Base-by-base conservation (phyloP, 2,113 vertebrate species). In the Plestiodon gilberti region DNA sequence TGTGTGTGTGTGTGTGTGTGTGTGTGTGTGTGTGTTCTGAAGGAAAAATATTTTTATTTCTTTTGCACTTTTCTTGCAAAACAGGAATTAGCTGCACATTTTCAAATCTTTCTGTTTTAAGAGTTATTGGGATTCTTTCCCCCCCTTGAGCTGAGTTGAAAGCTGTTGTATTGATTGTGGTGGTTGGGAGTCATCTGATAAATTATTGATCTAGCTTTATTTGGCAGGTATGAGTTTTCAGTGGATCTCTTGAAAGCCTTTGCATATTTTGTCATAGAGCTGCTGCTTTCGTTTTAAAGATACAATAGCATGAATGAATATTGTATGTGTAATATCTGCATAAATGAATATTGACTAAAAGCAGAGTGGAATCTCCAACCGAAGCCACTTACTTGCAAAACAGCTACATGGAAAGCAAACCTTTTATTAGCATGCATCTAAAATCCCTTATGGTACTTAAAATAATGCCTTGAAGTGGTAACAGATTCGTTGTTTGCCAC, bases 201-300 rank as follows among this genome's bases (percentile, higher is more conserved):
- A 94, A 95, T 95, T 94, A 94, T 82, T 95, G 91, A 94, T 94
- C 92, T 89, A 33, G 22, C 88, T 93, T 93, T 43, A 87, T 94
- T 96, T 94, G 86, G 52, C 35, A 90, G 73, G n/a, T 83, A 83
- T 82, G 89, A 78, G 57, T 91, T 95, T 93, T 59, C 90, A 93
- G 86, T 92, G 90, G 91, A 62, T 90, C 13, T 86, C 91, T 65
- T 65, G 82, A 90, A 92, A 91, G 23, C 18, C 40, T 1, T 8
- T 89, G 40, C 2, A 55, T 52, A 55, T 77, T 77, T 9, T 93
- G 81, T 91, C 55, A 84, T 78, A 75, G 65, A 87, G 43, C 30
- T 90, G 5, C 81, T 89, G 35, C 52, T 85, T 91, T 64, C 89
- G 35, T 94, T 87, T 92, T 89, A 81, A 94, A 93, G 57, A 74